phyloP scores from a whole-genome alignment of 2,113 vertebrate genomes.

The Petromus typicus region DNA sequence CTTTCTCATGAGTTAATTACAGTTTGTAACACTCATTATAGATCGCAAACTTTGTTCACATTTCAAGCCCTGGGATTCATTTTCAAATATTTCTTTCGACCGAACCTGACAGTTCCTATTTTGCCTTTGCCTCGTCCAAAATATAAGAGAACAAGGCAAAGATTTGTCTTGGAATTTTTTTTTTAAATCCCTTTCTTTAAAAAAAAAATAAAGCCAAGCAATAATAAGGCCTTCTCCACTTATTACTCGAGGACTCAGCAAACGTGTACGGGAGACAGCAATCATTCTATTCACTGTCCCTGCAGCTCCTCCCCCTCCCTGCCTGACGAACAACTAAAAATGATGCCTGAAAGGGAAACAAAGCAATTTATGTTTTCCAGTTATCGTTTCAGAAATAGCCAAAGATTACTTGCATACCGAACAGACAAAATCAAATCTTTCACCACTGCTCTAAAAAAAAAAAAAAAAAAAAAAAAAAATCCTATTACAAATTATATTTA shows the following conservation, averaged over 20 bases:
- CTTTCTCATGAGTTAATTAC: constrained; percentile 85
- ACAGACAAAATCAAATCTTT: constrained; percentile 86
- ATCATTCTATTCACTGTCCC: constrained; percentile 82
- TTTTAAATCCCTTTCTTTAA: constrained; percentile 74
- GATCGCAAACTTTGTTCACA: constrained; percentile 82
- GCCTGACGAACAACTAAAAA: constrained; percentile 82
- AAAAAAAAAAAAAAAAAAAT: constrained; percentile 81
- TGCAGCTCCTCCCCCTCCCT: constrained; percentile 71
- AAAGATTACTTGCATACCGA: constrained; percentile 84
- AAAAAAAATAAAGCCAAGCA: constrained; percentile 78
- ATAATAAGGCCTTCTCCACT: constrained; percentile 81
- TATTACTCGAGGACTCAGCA: constrained; percentile 82
- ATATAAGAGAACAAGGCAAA: constrained; percentile 66
- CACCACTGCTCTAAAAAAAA: constrained; percentile 77
- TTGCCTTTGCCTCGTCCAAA: constrained; percentile 80
- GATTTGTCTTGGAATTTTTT: constrained; percentile 78
- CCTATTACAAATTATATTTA: constrained; percentile 87
- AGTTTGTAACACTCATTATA: constrained; percentile 83
- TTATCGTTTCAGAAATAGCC: constrained; percentile 84
- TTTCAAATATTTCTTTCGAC: constrained; percentile 85
- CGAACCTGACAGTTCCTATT: constrained; percentile 83
- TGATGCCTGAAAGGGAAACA: constrained; percentile 87
- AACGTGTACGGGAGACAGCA: constrained; percentile 78
- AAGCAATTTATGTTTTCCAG: constrained; percentile 86
- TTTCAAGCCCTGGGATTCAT: constrained; percentile 87